phyloP scores from a whole-genome alignment of 2,113 vertebrate genomes.

The Pseudonaja textilis region DNA sequence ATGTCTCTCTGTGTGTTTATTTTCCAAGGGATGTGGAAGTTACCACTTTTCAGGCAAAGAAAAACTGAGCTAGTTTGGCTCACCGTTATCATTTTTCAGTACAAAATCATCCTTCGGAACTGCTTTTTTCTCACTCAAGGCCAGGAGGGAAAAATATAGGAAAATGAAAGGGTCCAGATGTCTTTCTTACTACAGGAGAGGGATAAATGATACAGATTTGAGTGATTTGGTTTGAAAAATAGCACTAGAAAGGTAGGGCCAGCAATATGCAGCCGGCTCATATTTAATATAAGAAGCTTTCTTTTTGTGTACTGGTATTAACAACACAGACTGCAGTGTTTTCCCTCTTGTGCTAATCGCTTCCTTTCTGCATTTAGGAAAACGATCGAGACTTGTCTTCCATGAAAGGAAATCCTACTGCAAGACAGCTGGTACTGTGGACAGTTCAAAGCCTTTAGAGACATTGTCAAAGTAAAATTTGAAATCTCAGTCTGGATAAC shows the following conservation, averaged over 20 bases:
- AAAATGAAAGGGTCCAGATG: not conserved
- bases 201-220: too few species aligned
- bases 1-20: not conserved
- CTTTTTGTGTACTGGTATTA: not conserved
- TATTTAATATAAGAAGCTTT: not conserved
- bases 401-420: not conserved
- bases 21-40: not conserved
- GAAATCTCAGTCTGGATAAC: not conserved
- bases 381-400: not conserved
- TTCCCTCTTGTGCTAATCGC: not conserved
- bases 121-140: not conserved
- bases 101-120: not conserved
- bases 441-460: not conserved
- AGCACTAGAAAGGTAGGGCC: not conserved
- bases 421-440: not conserved
- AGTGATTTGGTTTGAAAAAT: not conserved
- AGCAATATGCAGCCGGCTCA: not conserved
- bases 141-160: not conserved
- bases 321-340: not conserved
- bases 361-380: not conserved
- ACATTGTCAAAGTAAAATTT: not conserved
- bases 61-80: not conserved
- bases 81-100: not conserved
- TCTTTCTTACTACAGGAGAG: not conserved
- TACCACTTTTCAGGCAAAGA: not conserved